Evolutionary conservation across 2,797 vertebrate genomes (phyloP).

Genomic region (Macrochelys suwanniensis): DNA sequence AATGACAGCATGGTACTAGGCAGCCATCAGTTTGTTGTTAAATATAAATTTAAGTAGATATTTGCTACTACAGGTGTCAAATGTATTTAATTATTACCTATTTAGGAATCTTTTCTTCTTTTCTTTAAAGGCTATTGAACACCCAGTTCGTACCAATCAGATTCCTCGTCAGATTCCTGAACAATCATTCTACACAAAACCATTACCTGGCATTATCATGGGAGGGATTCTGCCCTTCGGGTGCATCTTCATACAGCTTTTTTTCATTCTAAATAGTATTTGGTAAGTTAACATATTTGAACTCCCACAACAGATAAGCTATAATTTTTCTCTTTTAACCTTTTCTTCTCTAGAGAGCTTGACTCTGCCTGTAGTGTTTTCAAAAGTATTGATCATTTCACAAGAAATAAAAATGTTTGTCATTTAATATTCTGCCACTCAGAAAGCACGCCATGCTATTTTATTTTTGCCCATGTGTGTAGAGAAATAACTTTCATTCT

Average conservation of each 20-base stretch:
- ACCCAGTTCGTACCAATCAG: constrained; percentile 95
- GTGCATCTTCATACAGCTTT: constrained; percentile 96
- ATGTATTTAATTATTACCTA: constrained; percentile 2
- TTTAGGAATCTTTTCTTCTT: constrained; percentile 17
- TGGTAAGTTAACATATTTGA: constrained; percentile 84
- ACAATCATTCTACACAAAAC: constrained; percentile 94
- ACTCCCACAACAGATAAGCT: neutral
- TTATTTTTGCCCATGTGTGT: neutral
- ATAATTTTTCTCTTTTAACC: neutral
- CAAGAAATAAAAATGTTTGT: neutral
- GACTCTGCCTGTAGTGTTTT: neutral
- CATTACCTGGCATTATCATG: constrained; percentile 94
- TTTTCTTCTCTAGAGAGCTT: neutral
- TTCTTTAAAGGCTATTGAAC: constrained; percentile 90
- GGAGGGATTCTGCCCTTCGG: constrained; percentile 95
- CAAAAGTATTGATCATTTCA: neutral
- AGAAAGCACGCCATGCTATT: neutral
- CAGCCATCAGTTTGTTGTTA: neutral
- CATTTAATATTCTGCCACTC: neutral
- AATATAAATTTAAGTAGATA: constrained; percentile 42
- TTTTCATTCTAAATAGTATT: constrained; percentile 97
- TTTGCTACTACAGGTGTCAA: neutral
- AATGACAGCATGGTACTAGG: neutral
- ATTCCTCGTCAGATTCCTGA: constrained; percentile 96
- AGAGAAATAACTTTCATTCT: constrained; percentile 1